Evolutionary conservation across 2,797 vertebrate species (phyloP).

Genomic region (Anisognathus igniventris): DNA sequence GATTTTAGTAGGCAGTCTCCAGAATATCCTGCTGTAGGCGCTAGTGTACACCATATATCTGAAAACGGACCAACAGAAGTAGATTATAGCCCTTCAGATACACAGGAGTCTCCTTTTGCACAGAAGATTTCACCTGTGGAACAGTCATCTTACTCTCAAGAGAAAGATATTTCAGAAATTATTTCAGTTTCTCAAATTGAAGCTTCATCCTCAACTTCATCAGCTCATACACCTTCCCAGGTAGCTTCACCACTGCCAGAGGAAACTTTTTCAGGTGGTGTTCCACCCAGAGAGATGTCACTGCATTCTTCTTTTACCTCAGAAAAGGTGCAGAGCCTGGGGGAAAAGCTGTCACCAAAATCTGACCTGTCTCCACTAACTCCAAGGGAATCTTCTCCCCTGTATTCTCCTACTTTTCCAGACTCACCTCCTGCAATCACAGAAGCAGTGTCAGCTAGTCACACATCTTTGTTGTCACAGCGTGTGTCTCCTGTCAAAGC

Average conservation of each 20-base stretch:
- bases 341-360: slow-evolving; percentile 77
- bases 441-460: slow-evolving; percentile 11
- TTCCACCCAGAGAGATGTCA: slow-evolving; percentile 74
- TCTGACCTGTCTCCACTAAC: slow-evolving; percentile 81
- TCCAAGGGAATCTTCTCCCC: slow-evolving; percentile 75
- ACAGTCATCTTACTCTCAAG: slow-evolving; percentile 81
- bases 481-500: slow-evolving; percentile 49
- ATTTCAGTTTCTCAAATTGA: slow-evolving; percentile 89
- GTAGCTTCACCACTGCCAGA: slow-evolving; percentile 80
- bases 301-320: slow-evolving; percentile 76
- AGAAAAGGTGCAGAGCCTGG: slow-evolving; percentile 72
- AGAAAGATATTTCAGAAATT: slow-evolving; percentile 80
- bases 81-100: slow-evolving; percentile 88
- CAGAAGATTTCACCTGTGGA: slow-evolving; percentile 75
- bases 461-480: slow-evolving; percentile 26
- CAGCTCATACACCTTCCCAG: slow-evolving; percentile 90
- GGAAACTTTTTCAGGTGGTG: slow-evolving; percentile 70
- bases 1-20: slow-evolving; percentile 95
- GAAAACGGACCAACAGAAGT: slow-evolving; percentile 96
- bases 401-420: slow-evolving; percentile 73
- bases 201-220: slow-evolving; percentile 90
- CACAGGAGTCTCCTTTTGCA: slow-evolving; percentile 73
- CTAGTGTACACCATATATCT: slow-evolving; percentile 77
- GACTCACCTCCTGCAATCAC: slow-evolving; percentile 67
- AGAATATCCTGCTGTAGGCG: slow-evolving; percentile 80